These are phyloP conservation scores for Thinocorus orbignyianus DNA, from an alignment of 2,113 vertebrate species.

Conservation along the genomic window DNA sequence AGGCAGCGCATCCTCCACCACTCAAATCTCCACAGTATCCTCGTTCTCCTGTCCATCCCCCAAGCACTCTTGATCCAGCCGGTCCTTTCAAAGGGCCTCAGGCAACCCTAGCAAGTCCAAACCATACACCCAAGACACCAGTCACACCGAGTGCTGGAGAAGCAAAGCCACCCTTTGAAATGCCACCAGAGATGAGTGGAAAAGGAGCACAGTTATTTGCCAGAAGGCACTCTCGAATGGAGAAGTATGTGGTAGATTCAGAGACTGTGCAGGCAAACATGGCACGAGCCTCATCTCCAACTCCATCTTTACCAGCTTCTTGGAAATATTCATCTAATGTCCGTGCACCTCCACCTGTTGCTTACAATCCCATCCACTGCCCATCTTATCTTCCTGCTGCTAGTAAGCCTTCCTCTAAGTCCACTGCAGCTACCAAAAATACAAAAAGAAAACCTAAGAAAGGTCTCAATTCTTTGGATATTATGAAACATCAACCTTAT, in stretches of 20 bases:
- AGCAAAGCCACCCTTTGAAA: constrained; percentile 81
- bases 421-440: constrained; percentile 58
- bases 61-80: constrained; percentile 67
- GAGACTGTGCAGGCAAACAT: constrained; percentile 90
- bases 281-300: constrained; percentile 85
- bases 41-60: constrained; percentile 73
- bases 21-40: constrained; percentile 74
- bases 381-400: constrained; percentile 91
- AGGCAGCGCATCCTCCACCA: constrained; percentile 68
- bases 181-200: constrained; percentile 85
- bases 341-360: constrained; percentile 89
- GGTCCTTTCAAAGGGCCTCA: constrained; percentile 80
- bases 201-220: constrained; percentile 97
- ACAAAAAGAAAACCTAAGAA: constrained; percentile 85
- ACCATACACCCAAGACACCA: constrained; percentile 73
- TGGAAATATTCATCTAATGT: constrained; percentile 96
- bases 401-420: constrained; percentile 77
- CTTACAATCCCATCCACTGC: constrained; percentile 93
- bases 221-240: constrained; percentile 95
- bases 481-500: constrained; percentile 98
- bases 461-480: constrained; percentile 88
- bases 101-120: constrained; percentile 74
- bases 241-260: constrained; percentile 96
- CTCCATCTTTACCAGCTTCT: constrained; percentile 87
- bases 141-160: constrained; percentile 73